Evolutionary conservation across 92 coral and sea anemone species (phyloP), one percentile per base, ranked within the genome.

Genomic region (Pocillopora grandis): DNA sequence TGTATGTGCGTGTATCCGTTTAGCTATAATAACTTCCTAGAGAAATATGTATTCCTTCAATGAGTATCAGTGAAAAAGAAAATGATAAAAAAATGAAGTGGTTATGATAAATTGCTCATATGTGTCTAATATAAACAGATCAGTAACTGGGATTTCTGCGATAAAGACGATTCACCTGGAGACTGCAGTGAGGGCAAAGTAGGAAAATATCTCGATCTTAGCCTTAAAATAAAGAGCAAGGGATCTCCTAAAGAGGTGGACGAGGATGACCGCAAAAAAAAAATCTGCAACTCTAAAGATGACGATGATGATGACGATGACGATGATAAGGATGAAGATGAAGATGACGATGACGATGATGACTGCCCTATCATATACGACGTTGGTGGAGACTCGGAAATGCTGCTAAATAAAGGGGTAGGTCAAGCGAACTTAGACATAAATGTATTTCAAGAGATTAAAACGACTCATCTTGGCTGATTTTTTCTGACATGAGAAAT

Each of bases 321-420:
- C 58, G 33, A 62, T 13, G 12, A 76, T 15, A 61, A 66, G 31
- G 48, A 83, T 2, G 63, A 83, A 2, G 86, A 82, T 35, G 73
- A 83, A 31, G 56, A 72, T n/a, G 87, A 74, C 75, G 81, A 80
- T 20, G 83, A 78, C 31, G 83, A 73, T 14, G 86, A 82, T 7
- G 80, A 83, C 55, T 74, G 80, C 17, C 80, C 79, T 35, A 20
- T 14, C 7, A 56, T 74, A 62, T 63, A 12, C 27, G 69, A 76
- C 74, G 35, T 74, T 59, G 87, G 87, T 12, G 87, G 87, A 13
- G 81, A 74, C 74, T 83, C 85, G 13, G 85, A 80, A 52, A 69
- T 80, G 85, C 21, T 80, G 35, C 77, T 80, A 35, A 80, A 80
- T 59, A 58, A 21, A 70, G 85, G 85, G 77, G 85, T 80, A 70